Conservation (phyloP, 2,113 vertebrate genomes). For the Acanthochromis polyacanthus region DNA sequence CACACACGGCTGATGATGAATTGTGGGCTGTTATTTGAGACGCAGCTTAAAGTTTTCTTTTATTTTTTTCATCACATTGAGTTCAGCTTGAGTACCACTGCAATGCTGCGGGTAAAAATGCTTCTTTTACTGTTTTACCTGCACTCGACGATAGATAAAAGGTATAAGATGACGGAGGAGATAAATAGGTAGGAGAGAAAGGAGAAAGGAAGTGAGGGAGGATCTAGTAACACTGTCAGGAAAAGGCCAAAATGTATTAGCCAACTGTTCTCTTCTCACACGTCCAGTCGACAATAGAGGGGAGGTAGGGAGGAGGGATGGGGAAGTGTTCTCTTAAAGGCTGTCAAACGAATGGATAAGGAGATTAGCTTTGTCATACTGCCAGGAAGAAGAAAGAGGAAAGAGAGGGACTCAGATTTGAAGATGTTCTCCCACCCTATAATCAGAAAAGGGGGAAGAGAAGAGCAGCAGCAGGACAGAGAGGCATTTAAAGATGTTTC, state of each 20-base stretch:
- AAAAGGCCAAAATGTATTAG: slow-evolving; percentile 55
- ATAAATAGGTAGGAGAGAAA: slow-evolving; percentile 17
- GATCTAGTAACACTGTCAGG: slow-evolving; percentile 27
- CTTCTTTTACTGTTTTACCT: slow-evolving; percentile 28
- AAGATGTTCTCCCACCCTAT: slow-evolving; percentile 64
- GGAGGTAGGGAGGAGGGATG: slow-evolving; percentile 29
- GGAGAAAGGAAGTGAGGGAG: slow-evolving; percentile 4
- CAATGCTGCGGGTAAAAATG: slow-evolving; percentile 29
- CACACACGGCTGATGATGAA: slow-evolving; percentile 7
- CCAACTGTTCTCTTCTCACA: slow-evolving; percentile 37
- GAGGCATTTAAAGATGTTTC: slow-evolving; percentile 55
- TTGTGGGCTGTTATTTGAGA: slow-evolving; percentile 12
- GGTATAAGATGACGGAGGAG: slow-evolving; percentile 7
- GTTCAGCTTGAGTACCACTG: slow-evolving; percentile 27
- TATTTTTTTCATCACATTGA: slow-evolving; percentile 17
- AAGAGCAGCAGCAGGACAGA: slow-evolving; percentile 38
- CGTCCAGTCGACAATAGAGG: slow-evolving; percentile 52
- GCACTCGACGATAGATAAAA: slow-evolving; percentile 34
- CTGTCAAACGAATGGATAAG: slow-evolving; percentile 64
- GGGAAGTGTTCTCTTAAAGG: slow-evolving; percentile 54
- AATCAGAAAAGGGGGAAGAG: slow-evolving; percentile 48
- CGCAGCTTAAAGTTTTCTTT: slow-evolving; percentile 10
- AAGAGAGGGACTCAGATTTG: slow-evolving; percentile 61
- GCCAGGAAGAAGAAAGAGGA: slow-evolving; percentile 54
- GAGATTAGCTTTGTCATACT: slow-evolving; percentile 74